These are phyloP conservation scores for Dryadula phaetusa DNA, from an alignment of 2,888 invertebrate species.

Conservation along the genomic window DNA sequence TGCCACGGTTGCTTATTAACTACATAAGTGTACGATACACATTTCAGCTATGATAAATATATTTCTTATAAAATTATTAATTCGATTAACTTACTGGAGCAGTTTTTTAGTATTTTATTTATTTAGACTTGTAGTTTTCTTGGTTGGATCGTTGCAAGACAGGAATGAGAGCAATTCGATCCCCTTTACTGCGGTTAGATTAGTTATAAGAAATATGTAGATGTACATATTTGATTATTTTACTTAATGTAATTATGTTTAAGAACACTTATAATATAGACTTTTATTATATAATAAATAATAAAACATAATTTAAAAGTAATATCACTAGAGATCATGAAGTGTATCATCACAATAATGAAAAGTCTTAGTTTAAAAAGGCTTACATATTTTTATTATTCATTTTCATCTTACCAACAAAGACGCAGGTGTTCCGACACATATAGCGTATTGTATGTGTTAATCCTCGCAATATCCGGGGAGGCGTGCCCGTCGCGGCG, in stretches of 20 bases:
- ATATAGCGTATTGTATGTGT: background rate
- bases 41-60: background rate
- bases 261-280: no score
- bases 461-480: slow-evolving; percentile 23
- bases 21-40: no score
- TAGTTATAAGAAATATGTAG: slow-evolving; percentile 6
- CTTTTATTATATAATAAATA: no score
- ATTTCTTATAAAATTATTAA: background rate
- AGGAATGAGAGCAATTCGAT: slow-evolving; percentile 12
- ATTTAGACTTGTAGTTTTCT: background rate
- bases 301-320: no score
- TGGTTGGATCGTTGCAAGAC: background rate
- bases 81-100: background rate
- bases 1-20: background rate
- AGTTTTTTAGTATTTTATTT: background rate
- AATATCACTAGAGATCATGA: no score
- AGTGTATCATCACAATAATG: no score
- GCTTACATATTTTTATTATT: background rate
- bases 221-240: background rate
- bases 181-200: slow-evolving; percentile 15
- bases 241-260: no score
- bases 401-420: background rate
- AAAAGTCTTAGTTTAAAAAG: no score
- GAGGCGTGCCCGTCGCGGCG: slow-evolving; percentile 14
- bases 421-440: background rate